A percentile compares a stretch with the other conserved stretches of the same genome.
These are phyloP conservation scores for Cataglyphis hispanica DNA, from an alignment of 1,140 invertebrate genomes.

Conservation along the genomic window DNA sequence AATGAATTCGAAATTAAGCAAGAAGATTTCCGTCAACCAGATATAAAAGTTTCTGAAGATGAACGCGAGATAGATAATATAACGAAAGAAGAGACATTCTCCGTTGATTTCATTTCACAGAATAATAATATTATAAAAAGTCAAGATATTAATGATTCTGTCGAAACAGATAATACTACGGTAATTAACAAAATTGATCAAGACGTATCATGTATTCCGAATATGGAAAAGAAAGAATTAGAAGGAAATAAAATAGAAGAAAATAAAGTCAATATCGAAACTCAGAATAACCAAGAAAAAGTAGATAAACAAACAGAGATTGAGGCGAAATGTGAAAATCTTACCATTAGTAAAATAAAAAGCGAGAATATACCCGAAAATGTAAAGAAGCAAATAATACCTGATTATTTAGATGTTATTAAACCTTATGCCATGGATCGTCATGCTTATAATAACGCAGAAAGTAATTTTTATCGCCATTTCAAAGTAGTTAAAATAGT, in stretches of 20 bases:
- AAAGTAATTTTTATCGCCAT: constrained; percentile 77
- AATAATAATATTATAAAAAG: constrained; percentile 8
- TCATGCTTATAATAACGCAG: constrained; percentile 78
- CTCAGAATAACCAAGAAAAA: neutral
- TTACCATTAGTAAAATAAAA: neutral
- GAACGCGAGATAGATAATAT: neutral
- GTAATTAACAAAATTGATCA: constrained; percentile 6
- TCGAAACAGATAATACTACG: neutral
- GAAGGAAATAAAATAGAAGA: constrained; percentile 8
- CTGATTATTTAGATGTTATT: constrained; percentile 73
- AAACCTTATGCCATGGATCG: constrained; percentile 82
- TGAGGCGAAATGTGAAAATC: neutral
- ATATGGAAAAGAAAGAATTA: neutral
- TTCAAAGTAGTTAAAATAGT: constrained; percentile 78
- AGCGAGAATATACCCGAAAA: neutral
- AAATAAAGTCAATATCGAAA: constrained; percentile 24
- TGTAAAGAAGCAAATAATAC: constrained; percentile 3
- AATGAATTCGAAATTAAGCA: neutral
- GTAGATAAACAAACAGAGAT: constrained; percentile 20
- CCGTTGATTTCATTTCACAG: neutral
- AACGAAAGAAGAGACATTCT: neutral
- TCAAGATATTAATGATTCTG: neutral
- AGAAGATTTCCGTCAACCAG: neutral
- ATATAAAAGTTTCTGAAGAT: neutral
- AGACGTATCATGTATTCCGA: neutral